phyloP scores from a whole-genome alignment of 2,888 invertebrate genomes.

The Diabrotica balteata region DNA sequence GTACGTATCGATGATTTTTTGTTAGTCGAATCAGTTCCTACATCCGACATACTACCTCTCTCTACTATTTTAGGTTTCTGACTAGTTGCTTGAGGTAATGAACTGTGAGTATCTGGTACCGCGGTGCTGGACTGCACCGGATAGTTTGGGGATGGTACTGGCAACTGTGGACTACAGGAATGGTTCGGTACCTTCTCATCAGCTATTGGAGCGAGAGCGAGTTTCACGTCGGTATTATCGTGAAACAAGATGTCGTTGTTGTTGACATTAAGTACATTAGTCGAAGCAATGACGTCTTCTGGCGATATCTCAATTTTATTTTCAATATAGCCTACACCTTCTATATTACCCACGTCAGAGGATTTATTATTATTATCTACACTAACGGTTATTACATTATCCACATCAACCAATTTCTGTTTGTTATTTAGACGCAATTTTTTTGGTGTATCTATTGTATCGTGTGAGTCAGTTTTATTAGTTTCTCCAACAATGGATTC shows the following conservation, averaged over 20 bases:
- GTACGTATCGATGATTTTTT: constrained; percentile 11
- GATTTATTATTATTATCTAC: not conserved
- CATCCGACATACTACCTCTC: constrained; percentile 26
- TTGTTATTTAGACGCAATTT: constrained; percentile 15
- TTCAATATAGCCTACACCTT: not conserved
- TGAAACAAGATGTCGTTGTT: constrained; percentile 46
- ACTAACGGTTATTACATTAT: too few species aligned
- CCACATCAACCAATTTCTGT: not conserved
- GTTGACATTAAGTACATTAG: constrained; percentile 16
- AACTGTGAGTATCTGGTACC: constrained; percentile 10
- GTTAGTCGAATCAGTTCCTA: constrained; percentile 10
- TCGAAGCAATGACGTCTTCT: constrained; percentile 1
- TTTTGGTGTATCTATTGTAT: constrained; percentile 11
- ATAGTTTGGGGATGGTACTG: constrained; percentile 57
- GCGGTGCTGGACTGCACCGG: constrained; percentile 42
- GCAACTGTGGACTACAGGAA: constrained; percentile 56
- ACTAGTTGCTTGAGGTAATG: constrained; percentile 51
- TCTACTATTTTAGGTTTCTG: constrained; percentile 44
- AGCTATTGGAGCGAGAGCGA: constrained; percentile 52
- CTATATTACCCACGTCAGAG: not conserved
- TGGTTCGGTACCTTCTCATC: constrained; percentile 42
- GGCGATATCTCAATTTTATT: not conserved
- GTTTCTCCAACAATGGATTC: constrained; percentile 20
- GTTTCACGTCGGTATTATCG: constrained; percentile 54
- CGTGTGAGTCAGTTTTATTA: constrained; percentile 1